A percentile compares a stretch with the other conserved stretches of the same genome.
Conservation (phyloP, 2,113 vertebrate species). For the Gavia stellata region DNA sequence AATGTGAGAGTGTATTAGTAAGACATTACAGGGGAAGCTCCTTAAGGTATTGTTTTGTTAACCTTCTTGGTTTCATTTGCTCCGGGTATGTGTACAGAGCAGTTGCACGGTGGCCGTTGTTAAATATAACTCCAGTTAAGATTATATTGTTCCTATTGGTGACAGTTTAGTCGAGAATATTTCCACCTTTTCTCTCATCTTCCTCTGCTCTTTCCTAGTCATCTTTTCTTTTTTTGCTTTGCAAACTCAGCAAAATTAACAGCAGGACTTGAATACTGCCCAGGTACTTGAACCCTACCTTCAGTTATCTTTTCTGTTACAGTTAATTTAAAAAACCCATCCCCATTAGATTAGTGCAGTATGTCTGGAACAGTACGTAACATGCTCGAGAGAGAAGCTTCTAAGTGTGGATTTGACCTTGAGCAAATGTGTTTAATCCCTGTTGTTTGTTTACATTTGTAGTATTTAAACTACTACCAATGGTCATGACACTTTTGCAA, state of each 20-base stretch:
- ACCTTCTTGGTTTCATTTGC: background rate
- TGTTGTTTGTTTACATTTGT: conserved; percentile 27
- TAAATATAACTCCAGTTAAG: background rate
- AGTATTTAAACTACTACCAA: background rate
- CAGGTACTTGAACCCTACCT: background rate
- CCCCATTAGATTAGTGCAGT: background rate
- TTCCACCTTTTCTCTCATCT: background rate
- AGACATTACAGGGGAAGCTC: background rate
- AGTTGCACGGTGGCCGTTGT: background rate
- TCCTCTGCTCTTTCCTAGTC: background rate
- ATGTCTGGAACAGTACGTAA: background rate
- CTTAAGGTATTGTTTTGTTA: background rate
- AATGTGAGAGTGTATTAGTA: background rate
- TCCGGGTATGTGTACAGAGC: background rate
- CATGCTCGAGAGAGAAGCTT: background rate
- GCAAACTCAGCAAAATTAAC: background rate
- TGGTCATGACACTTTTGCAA: background rate
- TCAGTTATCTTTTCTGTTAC: background rate
- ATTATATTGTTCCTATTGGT: background rate
- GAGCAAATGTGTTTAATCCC: conserved; percentile 6
- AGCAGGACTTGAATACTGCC: background rate
- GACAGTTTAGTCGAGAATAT: background rate
- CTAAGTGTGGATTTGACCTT: conserved; percentile 33
- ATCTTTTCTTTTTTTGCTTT: background rate
- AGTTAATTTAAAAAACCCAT: background rate